Base-by-base conservation (phyloP, 1,140 invertebrate species). In the Rhopalosiphum maidis region DNA sequence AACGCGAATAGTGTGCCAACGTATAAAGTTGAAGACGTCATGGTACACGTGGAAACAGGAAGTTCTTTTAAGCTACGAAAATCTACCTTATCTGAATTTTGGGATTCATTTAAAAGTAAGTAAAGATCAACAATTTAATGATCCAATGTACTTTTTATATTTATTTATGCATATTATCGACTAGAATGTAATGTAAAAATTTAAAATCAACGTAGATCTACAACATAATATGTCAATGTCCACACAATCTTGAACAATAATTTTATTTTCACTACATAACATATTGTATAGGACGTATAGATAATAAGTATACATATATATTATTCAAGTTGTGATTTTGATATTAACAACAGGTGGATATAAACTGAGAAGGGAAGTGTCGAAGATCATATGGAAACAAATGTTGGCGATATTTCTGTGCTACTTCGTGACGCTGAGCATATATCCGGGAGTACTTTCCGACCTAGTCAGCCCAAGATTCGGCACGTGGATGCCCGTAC, bases 381-480 rank as follows among this genome's bases (percentile, higher is more conserved):
- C 97, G 2, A 97, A 97, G 94, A 96, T 96, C 0, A 98, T 98
- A 94, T 98, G 98, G 95, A 98, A 98, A 0, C 98, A 98, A 95
- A 98, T 98, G 98, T 95, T 97, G 30, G 97, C 97, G 35, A 98
- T 99, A 93, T 97, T 97, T 2, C 95, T 98, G 48, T 97, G 98
- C 30, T 99, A 99, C 94, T 98, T 98, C 94, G 97, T 98, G 0
- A 99, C 98, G 0, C 95, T 98, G 1, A 98, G 97, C 93, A 95
- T 99, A 4, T 99, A 99, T 94, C 98, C 98, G 8, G 98, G 98
- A 48, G 98, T 99, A 46, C 96, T 98, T 93, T 98, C 98, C 0
- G 98, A 99, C 95, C 97, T 99, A 55, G 96, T 97, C 60, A 98
- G 97, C 55, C 98, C 98, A 94, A 96, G 96, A 41, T 96, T 98